A percentile compares a stretch with the other conserved stretches of the same genome.
Evolutionary conservation across 2,113 vertebrate species (phyloP).

Genomic region (Pelecanus crispus): DNA sequence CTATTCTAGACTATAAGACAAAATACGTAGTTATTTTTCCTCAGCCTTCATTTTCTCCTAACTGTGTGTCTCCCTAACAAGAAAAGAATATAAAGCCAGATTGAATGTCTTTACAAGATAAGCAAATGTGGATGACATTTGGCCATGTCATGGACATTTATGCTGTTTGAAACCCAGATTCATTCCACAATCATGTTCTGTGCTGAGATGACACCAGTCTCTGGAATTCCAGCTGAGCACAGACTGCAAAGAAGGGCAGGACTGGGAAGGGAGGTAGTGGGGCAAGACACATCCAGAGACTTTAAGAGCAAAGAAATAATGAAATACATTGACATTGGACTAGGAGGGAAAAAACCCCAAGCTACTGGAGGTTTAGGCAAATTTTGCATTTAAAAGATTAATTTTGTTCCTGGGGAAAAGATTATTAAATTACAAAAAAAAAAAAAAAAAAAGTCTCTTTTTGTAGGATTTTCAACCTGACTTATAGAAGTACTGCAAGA

Average conservation of each 20-base stretch:
- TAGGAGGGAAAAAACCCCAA: accelerated
- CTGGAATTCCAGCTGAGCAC: not conserved
- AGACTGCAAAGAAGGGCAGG: not conserved
- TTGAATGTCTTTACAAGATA: not conserved
- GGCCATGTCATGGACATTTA: not conserved
- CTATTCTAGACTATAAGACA: not conserved
- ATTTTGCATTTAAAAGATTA: not conserved
- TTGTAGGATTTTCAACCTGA: not conserved
- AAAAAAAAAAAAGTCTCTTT: not conserved
- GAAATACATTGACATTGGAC: not conserved
- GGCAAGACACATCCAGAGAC: not conserved
- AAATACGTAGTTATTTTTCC: not conserved
- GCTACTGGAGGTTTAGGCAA: not conserved
- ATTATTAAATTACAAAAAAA: not conserved
- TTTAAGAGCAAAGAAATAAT: not conserved
- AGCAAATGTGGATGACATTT: not conserved
- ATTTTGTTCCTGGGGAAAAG: not conserved
- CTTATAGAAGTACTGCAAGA: not conserved
- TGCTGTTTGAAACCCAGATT: not conserved
- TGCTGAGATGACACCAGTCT: not conserved
- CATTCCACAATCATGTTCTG: not conserved
- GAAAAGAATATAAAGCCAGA: not conserved
- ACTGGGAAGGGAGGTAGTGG: not conserved
- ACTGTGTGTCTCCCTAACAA: not conserved
- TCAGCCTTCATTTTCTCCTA: not conserved